These are phyloP conservation scores for Melikaiella ostensackeni DNA, from an alignment of 2,888 invertebrate genomes.

Conservation along the genomic window DNA sequence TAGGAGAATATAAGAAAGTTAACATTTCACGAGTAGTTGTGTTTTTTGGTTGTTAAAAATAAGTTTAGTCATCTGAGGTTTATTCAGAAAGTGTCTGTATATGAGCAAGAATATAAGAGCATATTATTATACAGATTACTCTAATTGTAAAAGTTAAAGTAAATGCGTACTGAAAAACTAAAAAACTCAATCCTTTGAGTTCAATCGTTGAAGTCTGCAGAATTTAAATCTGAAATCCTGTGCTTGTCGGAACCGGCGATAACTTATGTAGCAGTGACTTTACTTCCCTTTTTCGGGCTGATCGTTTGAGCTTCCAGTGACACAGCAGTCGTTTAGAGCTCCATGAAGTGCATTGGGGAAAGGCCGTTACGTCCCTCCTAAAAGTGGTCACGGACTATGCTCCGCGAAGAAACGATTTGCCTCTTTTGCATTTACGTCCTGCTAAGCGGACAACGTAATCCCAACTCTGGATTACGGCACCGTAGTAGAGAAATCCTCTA, in stretches of 20 bases:
- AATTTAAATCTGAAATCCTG: conserved; percentile 16
- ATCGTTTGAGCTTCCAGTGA: conserved; percentile 30
- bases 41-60: no score
- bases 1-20: no score
- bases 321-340: conserved; percentile 33
- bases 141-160: background rate
- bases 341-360: conserved; percentile 30
- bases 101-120: no score
- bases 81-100: no score
- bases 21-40: no score
- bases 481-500: conserved; percentile 53
- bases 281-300: conserved; percentile 12
- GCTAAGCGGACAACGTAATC: conserved; percentile 64
- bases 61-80: no score
- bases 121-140: no score
- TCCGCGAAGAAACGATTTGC: conserved; percentile 52
- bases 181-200: background rate
- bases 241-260: conserved; percentile 1
- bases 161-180: background rate
- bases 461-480: conserved; percentile 55
- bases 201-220: background rate
- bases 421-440: conserved; percentile 61
- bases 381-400: conserved; percentile 43
- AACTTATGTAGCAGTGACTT: conserved; percentile 27
- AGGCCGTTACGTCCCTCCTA: conserved; percentile 41